Percentiles rank a stretch among this genome's conserved stretches.
phyloP scores from a whole-genome alignment of 2,113 vertebrate species.

The Barnardius zonarius region DNA sequence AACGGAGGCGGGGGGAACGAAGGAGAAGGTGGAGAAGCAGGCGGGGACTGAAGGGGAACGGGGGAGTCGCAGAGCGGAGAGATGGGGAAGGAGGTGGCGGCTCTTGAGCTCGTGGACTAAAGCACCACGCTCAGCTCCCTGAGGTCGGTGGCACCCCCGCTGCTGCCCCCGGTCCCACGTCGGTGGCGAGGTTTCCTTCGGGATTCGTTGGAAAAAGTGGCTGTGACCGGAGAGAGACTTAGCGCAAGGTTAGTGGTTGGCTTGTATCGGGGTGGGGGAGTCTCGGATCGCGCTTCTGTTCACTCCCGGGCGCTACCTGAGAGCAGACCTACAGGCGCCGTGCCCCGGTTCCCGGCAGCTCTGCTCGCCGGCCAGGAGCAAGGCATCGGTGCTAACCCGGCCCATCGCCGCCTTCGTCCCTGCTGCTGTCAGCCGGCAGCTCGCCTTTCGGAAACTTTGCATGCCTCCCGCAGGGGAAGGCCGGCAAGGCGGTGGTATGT shows the following conservation, averaged over 20 bases:
- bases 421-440: neutral
- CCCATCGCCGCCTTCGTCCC: neutral
- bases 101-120: neutral
- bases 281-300: too few species aligned
- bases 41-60: neutral
- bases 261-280: neutral
- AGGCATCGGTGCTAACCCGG: neutral
- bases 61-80: neutral
- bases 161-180: neutral
- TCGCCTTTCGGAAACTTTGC: neutral
- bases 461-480: neutral
- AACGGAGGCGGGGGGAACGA: neutral
- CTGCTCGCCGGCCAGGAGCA: neutral
- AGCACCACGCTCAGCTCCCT: neutral
- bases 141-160: neutral
- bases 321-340: neutral
- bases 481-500: neutral
- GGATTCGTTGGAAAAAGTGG: neutral
- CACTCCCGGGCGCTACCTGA: neutral
- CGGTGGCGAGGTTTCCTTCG: neutral
- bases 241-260: neutral
- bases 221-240: neutral
- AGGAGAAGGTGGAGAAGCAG: constrained; percentile 22
- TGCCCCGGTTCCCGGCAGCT: neutral
- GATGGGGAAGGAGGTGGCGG: neutral